phyloP scores from a whole-genome alignment of 2,888 invertebrate species.

The Cheilosia vulpina region DNA sequence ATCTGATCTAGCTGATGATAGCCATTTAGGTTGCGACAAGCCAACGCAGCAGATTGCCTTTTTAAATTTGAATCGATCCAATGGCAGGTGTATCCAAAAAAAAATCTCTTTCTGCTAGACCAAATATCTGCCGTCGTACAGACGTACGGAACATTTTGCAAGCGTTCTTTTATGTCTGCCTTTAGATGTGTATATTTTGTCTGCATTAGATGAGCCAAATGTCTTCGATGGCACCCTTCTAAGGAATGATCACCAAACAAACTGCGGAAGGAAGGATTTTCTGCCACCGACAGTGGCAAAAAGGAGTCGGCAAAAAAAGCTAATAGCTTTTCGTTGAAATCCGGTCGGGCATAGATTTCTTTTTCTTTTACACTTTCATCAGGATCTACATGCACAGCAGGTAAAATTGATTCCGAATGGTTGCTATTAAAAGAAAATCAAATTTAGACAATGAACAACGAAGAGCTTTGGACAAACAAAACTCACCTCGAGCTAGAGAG shows the following conservation, averaged over 20 bases:
- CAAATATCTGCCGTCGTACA: conserved; percentile 59
- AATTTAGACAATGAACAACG: background rate
- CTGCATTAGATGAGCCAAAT: background rate
- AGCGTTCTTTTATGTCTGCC: background rate
- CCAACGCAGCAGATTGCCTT: background rate
- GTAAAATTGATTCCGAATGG: background rate
- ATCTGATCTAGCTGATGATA: background rate
- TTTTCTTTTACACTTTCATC: background rate
- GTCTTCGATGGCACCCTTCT: background rate
- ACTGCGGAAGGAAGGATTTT: background rate
- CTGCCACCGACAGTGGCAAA: background rate
- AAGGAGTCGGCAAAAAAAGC: background rate
- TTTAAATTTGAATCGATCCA: background rate
- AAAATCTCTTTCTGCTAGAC: conserved; percentile 20
- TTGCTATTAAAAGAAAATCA: too few relatives aligned
- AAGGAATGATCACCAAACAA: background rate
- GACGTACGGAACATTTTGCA: background rate
- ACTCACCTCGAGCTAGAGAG: background rate
- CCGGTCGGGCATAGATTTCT: background rate
- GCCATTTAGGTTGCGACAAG: background rate
- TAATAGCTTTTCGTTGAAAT: background rate
- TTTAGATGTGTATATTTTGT: background rate
- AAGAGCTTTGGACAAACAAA: background rate
- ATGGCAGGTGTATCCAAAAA: conserved; percentile 8
- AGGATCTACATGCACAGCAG: background rate